Conservation (phyloP, 2,113 vertebrate genomes). For the Pygoscelis adeliae region DNA sequence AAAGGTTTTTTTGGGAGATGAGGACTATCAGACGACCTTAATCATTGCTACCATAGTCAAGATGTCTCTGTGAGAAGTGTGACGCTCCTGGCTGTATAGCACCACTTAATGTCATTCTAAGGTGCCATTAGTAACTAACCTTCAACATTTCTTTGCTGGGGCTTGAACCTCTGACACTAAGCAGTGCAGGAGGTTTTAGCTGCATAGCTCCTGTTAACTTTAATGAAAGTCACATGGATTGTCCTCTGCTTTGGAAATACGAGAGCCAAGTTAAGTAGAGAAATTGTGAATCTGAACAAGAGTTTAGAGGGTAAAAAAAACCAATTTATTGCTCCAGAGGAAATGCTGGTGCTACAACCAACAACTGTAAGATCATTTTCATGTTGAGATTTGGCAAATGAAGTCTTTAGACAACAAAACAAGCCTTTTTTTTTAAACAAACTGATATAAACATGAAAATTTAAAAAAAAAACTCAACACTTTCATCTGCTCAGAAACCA, state of each 20-base stretch:
- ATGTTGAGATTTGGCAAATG: background rate
- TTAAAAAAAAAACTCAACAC: background rate
- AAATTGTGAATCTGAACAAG: background rate
- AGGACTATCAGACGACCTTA: slow-evolving; percentile 18
- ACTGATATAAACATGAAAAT: background rate
- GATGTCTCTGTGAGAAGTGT: slow-evolving; percentile 9
- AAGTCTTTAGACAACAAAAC: background rate
- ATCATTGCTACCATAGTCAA: background rate
- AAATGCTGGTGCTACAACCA: background rate
- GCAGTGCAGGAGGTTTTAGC: background rate
- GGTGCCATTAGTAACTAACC: slow-evolving; percentile 45
- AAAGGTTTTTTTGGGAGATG: background rate
- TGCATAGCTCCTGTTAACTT: background rate
- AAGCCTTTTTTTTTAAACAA: background rate
- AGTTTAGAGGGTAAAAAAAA: background rate
- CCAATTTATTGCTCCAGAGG: background rate
- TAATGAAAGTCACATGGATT: background rate
- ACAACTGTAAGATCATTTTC: background rate
- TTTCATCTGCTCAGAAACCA: background rate
- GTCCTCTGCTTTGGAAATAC: slow-evolving; percentile 9
- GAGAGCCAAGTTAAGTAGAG: background rate
- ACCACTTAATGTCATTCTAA: slow-evolving; percentile 38
- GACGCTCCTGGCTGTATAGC: background rate
- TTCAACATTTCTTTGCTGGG: slow-evolving; percentile 23
- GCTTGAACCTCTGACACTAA: slow-evolving; percentile 17